Evolutionary conservation across 2,797 vertebrate genomes (phyloP).

Genomic region (Cuniculus paca): DNA sequence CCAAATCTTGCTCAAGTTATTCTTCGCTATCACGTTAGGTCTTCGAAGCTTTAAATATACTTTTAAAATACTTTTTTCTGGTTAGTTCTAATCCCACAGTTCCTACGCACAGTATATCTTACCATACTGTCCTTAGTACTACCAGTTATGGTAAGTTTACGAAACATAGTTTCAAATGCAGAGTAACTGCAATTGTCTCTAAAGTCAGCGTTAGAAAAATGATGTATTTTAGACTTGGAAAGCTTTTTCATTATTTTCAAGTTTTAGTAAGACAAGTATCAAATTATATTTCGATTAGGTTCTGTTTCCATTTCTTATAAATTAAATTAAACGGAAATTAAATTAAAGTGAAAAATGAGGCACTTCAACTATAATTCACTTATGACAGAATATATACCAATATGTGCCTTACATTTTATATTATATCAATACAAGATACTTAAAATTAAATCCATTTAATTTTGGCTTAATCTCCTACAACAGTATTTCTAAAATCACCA

Average conservation of each 20-base stretch:
- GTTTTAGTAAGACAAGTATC: conserved; percentile 63
- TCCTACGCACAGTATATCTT: background rate
- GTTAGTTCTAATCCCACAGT: conserved; percentile 35
- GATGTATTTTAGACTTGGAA: conserved; percentile 20
- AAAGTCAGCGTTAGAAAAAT: conserved; percentile 33
- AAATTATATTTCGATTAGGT: conserved; percentile 20
- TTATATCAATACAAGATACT: background rate
- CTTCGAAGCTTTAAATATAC: conserved; percentile 18
- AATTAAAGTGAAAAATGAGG: background rate
- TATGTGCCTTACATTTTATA: background rate
- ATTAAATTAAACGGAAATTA: conserved; percentile 32
- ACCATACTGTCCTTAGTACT: background rate
- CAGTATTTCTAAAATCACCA: background rate
- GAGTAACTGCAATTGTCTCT: conserved; percentile 7
- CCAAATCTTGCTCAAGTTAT: conserved; percentile 6
- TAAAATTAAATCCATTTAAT: conserved; percentile 18
- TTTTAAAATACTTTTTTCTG: conserved; percentile 6
- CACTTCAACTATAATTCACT: conserved; percentile 16
- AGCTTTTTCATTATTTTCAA: conserved; percentile 41
- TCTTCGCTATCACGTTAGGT: background rate
- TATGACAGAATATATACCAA: conserved; percentile 1
- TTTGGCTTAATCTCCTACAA: conserved; percentile 26
- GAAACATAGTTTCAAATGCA: conserved; percentile 24
- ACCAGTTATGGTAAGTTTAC: background rate
- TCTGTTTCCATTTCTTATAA: conserved; percentile 45